phyloP scores from a whole-genome alignment of 2,113 vertebrate genomes.

The Marcusenius ussheri region DNA sequence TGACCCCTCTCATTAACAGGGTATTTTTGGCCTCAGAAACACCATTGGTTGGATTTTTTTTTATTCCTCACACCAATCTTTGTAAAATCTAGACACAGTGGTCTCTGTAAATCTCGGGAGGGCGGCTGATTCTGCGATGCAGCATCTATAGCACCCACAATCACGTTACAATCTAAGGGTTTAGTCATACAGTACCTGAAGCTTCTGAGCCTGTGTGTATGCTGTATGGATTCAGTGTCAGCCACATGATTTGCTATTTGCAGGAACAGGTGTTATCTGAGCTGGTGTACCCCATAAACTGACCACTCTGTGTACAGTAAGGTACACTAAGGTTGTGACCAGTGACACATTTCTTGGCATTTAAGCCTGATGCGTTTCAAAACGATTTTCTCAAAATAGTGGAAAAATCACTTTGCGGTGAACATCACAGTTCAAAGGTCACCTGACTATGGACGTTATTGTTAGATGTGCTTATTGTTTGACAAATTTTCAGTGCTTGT shows the following conservation, averaged over 20 bases:
- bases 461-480: background rate
- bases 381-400: background rate
- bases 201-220: background rate
- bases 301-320: background rate
- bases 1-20: background rate
- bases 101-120: background rate
- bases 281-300: background rate
- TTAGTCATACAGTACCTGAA: background rate
- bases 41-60: background rate
- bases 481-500: background rate
- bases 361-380: background rate
- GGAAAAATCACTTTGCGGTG: background rate
- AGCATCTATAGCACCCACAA: background rate
- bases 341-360: background rate
- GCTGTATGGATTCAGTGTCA: background rate
- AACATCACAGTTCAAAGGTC: background rate
- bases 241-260: background rate
- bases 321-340: background rate
- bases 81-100: background rate
- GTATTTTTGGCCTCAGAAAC: background rate
- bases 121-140: background rate
- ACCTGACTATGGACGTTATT: background rate
- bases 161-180: background rate
- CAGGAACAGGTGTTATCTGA: background rate
- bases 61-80: background rate